A percentile compares a stretch with the other conserved stretches of the same genome.
These are phyloP conservation scores for Eupelmus urozonus DNA, from an alignment of 2,888 invertebrate genomes.

Conservation along the genomic window DNA sequence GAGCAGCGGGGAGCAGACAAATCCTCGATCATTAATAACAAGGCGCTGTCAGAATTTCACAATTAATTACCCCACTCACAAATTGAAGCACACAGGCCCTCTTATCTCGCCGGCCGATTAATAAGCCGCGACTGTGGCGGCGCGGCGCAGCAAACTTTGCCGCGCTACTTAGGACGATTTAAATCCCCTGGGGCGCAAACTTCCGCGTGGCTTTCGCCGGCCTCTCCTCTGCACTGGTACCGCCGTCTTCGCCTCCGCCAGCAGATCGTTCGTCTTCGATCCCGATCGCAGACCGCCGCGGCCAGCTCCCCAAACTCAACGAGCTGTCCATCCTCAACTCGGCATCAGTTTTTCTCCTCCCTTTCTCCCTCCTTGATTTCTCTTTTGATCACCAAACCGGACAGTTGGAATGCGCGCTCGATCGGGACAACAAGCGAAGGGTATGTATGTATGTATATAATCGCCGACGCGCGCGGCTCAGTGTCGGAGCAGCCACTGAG, in stretches of 20 bases:
- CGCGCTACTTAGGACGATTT: background rate
- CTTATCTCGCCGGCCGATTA: constrained; percentile 29
- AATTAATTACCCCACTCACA: constrained; percentile 42
- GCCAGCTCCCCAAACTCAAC: too few relatives aligned
- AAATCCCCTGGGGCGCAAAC: constrained; percentile 6
- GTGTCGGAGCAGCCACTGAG: constrained; percentile 75
- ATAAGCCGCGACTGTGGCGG: constrained; percentile 24
- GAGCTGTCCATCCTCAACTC: background rate
- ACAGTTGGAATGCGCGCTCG: too few relatives aligned
- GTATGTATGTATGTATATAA: background rate
- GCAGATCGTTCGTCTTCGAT: background rate
- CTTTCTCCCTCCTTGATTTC: background rate
- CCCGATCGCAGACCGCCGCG: background rate
- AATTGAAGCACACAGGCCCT: background rate
- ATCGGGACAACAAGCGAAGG: too few relatives aligned
- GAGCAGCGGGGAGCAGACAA: too few relatives aligned
- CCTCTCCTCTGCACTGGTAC: background rate
- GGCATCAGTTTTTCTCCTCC: background rate
- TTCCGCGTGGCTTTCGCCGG: constrained; percentile 27
- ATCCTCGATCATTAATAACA: too few relatives aligned
- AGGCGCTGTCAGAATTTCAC: constrained; percentile 7
- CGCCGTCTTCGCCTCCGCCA: background rate
- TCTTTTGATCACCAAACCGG: background rate
- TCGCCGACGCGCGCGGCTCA: constrained; percentile 70
- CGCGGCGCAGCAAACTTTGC: constrained; percentile 7